phyloP scores from a whole-genome alignment of 2,888 invertebrate genomes.

The Drosophila mimetica region DNA sequence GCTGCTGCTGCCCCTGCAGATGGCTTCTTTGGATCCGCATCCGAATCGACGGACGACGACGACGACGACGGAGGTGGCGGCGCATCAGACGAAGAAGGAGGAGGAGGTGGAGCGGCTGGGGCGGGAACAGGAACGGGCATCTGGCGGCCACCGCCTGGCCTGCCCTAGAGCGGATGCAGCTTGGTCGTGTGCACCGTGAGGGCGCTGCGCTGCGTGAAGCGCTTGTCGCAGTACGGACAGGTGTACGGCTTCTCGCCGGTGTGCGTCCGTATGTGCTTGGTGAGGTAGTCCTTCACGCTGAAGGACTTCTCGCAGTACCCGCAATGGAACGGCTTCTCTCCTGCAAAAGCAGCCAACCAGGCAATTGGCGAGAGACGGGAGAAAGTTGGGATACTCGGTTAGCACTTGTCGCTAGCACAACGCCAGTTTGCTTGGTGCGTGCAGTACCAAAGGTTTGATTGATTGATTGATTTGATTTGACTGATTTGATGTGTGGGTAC shows the following conservation, averaged over 20 bases:
- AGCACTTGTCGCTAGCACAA: slow-evolving; percentile 32
- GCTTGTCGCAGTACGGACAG: slow-evolving; percentile 83
- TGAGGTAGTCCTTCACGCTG: slow-evolving; percentile 84
- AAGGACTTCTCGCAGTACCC: slow-evolving; percentile 83
- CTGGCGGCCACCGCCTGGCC: slow-evolving; percentile 76
- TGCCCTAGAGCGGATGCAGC: slow-evolving; percentile 83
- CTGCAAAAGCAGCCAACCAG: slow-evolving; percentile 65
- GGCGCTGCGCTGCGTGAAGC: slow-evolving; percentile 83
- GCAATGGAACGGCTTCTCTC: slow-evolving; percentile 83
- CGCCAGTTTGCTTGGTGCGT: slow-evolving; percentile 53
- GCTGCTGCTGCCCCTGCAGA: slow-evolving; percentile 26
- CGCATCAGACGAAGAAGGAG: slow-evolving; percentile 8
- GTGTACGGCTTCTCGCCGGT: slow-evolving; percentile 84
- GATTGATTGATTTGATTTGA: slow-evolving; percentile 47
- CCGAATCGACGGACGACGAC: neutral
- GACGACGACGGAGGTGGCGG: neutral
- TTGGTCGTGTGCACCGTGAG: slow-evolving; percentile 83
- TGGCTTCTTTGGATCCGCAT: slow-evolving; percentile 64
- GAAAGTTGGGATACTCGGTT: slow-evolving; percentile 38
- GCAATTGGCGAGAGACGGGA: slow-evolving; percentile 17
- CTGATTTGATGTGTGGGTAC: slow-evolving; percentile 54
- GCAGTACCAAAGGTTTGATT: slow-evolving; percentile 73
- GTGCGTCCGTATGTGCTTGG: slow-evolving; percentile 84
- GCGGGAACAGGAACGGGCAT: slow-evolving; percentile 43
- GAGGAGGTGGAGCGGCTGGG: slow-evolving; percentile 26